Evolutionary conservation across 2,888 invertebrate genomes (phyloP), one percentile per base, ranked within the genome.

Genomic region (Drosophila nr. perissopoda): DNA sequence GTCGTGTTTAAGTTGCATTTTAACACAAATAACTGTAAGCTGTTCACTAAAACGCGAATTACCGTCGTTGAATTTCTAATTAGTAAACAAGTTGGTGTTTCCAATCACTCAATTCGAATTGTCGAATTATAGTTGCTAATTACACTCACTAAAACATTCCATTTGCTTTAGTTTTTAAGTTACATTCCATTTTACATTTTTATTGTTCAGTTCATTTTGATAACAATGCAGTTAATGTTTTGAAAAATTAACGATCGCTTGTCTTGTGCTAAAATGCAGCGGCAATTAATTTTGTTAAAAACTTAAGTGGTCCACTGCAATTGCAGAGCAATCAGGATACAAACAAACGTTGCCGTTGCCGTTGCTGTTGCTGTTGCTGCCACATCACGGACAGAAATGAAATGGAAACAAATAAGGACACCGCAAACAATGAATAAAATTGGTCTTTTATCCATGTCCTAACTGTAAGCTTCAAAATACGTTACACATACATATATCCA

Each of bases 1-100:
- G 89, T 91, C 81, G 81, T 74, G 72, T 60, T 59, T 13, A 40
- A 64, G 38, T 59, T 61, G 40, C 29, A 59, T 53, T 40, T 5
- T 36, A 38, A 38, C 16, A 21, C 4, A 42, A 59, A 25, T 34
- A 25, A 46, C 46, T 54, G 59, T 59, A 66, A 61, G 54, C 64
- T 60, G 58, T 52, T 29, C 27, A 33, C 31, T 49, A 29, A 62
- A 70, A 40, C 53, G 61, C 62, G 74, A 58, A 58, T 69, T 73
- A 38, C 66, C 72, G 70, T 70, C 74, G 74, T 62, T 29, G 11
- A 33, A 34, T 29, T n/a, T 16, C 18, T 51, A 29, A 33, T 54
- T 27, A 36, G 31, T 38, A 29, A 64, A 36, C 49, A 33, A 13
- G 29, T 49, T 60, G 25, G 49, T 60, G 60, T 51, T 60, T 34